Evolutionary conservation across 2,888 invertebrate species (phyloP).

Genomic region (Oasisia sp.): DNA sequence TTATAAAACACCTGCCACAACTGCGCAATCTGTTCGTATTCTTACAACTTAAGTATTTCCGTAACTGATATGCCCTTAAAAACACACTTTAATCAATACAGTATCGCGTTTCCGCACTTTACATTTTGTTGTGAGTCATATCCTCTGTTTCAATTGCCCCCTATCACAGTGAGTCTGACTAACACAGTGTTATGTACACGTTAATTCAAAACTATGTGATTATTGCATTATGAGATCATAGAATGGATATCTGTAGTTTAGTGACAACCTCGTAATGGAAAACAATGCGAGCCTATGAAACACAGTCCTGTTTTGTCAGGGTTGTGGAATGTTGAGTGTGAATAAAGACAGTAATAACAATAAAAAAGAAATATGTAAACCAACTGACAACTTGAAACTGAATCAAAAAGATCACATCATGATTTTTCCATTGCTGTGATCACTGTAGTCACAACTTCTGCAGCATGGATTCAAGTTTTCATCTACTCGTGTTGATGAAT

Average conservation of each 20-base stretch:
- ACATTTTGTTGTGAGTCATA: conserved; percentile 8
- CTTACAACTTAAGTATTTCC: not conserved
- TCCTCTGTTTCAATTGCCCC: not conserved
- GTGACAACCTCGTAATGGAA: not conserved
- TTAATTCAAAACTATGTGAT: not conserved
- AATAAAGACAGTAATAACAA: too few relatives aligned
- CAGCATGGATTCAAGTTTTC: too few relatives aligned
- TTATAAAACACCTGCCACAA: not conserved
- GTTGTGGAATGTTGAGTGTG: too few relatives aligned
- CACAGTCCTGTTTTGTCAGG: too few relatives aligned
- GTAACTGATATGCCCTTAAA: not conserved
- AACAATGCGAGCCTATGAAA: too few relatives aligned
- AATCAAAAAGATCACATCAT: too few relatives aligned
- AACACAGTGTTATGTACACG: not conserved
- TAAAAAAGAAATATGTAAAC: too few relatives aligned
- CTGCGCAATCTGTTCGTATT: not conserved
- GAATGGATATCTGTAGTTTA: not conserved
- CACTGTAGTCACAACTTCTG: too few relatives aligned
- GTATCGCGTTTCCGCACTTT: not conserved
- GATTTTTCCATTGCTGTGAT: too few relatives aligned
- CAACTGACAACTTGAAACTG: too few relatives aligned
- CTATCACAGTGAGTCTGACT: not conserved
- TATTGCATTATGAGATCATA: not conserved
- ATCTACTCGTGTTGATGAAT: too few relatives aligned
- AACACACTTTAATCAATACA: not conserved